Evolutionary conservation across 2,888 invertebrate species (phyloP), one percentile per base, ranked within the genome.

Genomic region (Mycogona germanica): DNA sequence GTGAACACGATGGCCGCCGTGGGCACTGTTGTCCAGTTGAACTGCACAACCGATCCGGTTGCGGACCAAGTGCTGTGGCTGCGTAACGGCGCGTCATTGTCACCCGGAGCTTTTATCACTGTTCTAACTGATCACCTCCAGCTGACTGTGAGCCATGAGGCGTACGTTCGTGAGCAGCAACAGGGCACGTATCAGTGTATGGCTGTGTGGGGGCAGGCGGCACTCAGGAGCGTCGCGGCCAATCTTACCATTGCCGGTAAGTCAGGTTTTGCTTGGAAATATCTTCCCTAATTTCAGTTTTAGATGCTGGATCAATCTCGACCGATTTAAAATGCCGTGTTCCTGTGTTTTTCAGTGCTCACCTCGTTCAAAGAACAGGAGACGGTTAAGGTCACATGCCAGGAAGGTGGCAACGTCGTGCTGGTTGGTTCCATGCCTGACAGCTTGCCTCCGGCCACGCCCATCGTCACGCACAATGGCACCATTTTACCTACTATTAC

Each of bases 401-500:
- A 28, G 30, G 37, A 42, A 7, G 47, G 49, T 14, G 53, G 53
- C 5, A 19, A 25, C 28, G 49, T 40, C 2, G 53, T 53, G 7
- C 19, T 53, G n/a, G 40, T 14, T 37, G 53, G 53, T 19, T 53
- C 30, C 23, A 12, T 53, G 19, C 53, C 53, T 19, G 19, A 28
- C 3, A 49, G 53, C n/a, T 23, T 49, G 17, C 53, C 53, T 1
- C 2, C 21, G 17, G 48, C 53, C 29, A 12, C 49, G 17, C 38
- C 49, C 17, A 26, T 40, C 32, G 53, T 53, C 30, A 45, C n/a
- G 23, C 52, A 51, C 45, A 51, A 51, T 45, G 52, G 45, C 5
- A 48, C 14, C 3, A 1, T 48, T 5, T n/a, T 46, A 41, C 3
- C 19, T 26, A 23, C n/a, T 40, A 40, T 26, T 26, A 26, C 25